Conservation (phyloP, 2,888 invertebrate genomes). For the Empis livida region DNA sequence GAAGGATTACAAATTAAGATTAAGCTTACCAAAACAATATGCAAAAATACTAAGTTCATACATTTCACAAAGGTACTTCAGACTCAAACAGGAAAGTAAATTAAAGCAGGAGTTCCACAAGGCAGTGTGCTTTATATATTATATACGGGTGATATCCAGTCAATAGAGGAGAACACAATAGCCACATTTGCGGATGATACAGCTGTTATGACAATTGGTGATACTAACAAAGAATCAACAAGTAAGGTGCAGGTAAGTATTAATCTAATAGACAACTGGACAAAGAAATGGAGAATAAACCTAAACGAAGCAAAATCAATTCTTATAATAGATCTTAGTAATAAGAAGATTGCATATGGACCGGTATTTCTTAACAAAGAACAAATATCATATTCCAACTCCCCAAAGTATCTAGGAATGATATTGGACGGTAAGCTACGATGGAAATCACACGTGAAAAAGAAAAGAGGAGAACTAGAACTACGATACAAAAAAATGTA, state of each 20-base stretch:
- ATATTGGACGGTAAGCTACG: no score
- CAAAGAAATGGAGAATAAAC: conserved; percentile 4
- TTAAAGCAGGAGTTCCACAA: conserved; percentile 1
- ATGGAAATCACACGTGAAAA: no score
- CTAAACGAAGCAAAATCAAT: conserved; percentile 6
- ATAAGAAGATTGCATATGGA: no score
- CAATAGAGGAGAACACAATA: background rate
- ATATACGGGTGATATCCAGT: background rate
- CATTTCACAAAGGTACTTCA: background rate
- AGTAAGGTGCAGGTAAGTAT: background rate
- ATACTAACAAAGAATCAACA: background rate
- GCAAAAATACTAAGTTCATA: background rate
- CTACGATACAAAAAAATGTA: no score
- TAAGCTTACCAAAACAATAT: no score
- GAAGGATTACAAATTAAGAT: background rate
- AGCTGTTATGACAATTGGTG: background rate
- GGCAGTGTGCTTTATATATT: conserved; percentile 4
- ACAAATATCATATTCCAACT: background rate
- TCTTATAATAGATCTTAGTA: conserved; percentile 4
- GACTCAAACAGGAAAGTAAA: conserved; percentile 2
- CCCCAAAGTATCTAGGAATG: no score
- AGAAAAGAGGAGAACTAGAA: no score
- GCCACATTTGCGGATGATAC: conserved; percentile 5
- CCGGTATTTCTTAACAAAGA: no score
- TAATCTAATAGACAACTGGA: conserved; percentile 2